Percentiles rank a stretch among this genome's conserved stretches.
phyloP scores from a whole-genome alignment of 1,140 invertebrate genomes.

The Alviniconcha marisindica region DNA sequence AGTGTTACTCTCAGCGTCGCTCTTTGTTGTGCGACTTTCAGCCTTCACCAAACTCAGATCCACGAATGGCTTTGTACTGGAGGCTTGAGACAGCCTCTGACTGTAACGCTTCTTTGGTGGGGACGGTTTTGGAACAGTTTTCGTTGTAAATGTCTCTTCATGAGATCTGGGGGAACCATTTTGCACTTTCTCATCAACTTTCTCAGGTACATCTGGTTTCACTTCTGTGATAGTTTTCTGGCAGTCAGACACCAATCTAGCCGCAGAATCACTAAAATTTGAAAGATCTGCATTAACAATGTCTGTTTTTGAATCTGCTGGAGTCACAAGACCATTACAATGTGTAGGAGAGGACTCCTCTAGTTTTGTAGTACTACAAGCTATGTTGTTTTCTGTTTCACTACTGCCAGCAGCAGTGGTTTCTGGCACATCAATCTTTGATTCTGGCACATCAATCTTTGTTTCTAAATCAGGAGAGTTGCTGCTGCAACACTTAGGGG shows the following conservation, averaged over 20 bases:
- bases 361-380: no score
- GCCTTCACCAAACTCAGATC: no score
- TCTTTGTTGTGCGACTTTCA: no score
- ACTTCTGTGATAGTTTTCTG: not conserved
- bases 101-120: conserved; percentile 20
- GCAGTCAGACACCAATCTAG: not conserved
- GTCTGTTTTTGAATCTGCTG: not conserved
- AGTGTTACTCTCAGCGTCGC: no score
- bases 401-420: no score
- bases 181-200: not conserved
- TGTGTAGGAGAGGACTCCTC: not conserved
- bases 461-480: no score
- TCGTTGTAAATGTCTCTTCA: not conserved
- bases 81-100: not conserved
- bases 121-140: not conserved
- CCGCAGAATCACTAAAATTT: not conserved
- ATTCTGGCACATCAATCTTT: no score
- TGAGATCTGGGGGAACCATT: not conserved
- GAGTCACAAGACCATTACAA: not conserved
- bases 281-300: not conserved
- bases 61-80: no score
- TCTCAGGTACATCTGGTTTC: not conserved
- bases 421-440: no score
- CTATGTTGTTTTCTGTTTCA: no score
- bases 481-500: no score